Evolutionary conservation across 2,888 invertebrate species (phyloP).

Genomic region (Nemurella pictetii): DNA sequence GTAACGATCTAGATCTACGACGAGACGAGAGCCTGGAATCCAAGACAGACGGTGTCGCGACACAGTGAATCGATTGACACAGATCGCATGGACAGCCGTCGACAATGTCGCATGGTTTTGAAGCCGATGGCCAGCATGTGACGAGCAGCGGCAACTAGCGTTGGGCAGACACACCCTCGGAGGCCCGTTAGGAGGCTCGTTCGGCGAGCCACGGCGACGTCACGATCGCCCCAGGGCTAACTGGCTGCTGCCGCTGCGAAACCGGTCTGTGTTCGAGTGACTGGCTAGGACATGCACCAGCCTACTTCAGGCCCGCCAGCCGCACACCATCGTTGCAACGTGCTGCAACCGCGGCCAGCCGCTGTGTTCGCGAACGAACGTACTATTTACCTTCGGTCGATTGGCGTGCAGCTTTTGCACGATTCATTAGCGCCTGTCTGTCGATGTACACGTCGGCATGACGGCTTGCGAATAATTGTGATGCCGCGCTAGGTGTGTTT

Average conservation of each 20-base stretch:
- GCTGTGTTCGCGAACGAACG: too few relatives aligned
- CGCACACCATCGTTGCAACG: too few relatives aligned
- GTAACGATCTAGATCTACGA: too few relatives aligned
- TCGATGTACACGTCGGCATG: too few relatives aligned
- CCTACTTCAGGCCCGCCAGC: background rate
- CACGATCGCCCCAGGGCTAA: background rate
- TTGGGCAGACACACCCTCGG: background rate
- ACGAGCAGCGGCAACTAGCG: background rate
- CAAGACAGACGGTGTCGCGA: too few relatives aligned
- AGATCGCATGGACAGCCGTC: background rate
- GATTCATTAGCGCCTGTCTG: background rate
- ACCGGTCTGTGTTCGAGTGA: background rate
- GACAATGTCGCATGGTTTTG: background rate
- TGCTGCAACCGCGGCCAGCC: too few relatives aligned
- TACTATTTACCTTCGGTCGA: background rate
- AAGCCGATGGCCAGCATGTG: background rate
- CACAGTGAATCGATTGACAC: too few relatives aligned
- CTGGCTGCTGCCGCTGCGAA: background rate
- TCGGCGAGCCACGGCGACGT: background rate
- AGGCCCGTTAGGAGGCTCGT: background rate
- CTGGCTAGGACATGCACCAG: background rate
- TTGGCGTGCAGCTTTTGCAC: background rate
- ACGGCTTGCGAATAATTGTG: too few relatives aligned
- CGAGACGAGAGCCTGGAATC: background rate
- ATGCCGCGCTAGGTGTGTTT: too few relatives aligned